Conservation (phyloP, 1,140 invertebrate genomes). For the Cydia amplana region DNA sequence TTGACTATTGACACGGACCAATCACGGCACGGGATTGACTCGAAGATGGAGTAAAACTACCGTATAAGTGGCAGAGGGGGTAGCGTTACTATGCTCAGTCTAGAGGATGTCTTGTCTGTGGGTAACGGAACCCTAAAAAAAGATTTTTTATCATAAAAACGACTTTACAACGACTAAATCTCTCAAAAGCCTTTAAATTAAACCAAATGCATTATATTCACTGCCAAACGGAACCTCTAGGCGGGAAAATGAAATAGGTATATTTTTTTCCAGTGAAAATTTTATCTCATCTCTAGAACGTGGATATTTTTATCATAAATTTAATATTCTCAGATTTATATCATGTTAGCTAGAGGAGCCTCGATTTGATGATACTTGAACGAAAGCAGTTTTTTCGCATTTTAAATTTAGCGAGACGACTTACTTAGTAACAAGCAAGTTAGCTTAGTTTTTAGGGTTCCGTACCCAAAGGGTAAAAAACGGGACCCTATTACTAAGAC, state of each 20-base stretch:
- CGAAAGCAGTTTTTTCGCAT: background rate
- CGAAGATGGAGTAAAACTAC: no score
- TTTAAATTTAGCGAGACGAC: background rate
- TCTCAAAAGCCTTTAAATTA: background rate
- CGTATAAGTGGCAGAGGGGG: no score
- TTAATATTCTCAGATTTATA: conserved; percentile 21
- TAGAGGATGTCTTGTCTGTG: no score
- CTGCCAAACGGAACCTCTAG: background rate
- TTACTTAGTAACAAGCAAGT: background rate
- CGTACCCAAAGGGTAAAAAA: no score
- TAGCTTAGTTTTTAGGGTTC: no score
- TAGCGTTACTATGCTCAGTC: no score
- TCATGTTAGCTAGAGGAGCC: background rate
- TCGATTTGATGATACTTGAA: conserved; percentile 20
- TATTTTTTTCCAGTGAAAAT: background rate
- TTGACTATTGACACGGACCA: no score
- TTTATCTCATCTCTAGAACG: conserved; percentile 5
- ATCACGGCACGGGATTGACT: no score
- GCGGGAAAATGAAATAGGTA: background rate
- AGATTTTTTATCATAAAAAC: background rate
- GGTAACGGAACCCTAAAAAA: no score
- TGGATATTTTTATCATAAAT: conserved; percentile 31
- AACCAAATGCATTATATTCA: background rate
- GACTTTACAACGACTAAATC: background rate
- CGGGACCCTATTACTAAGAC: no score